Evolutionary conservation across 2,797 vertebrate genomes (phyloP), one percentile per base, ranked within the genome.

Genomic region (Acrocephalus scirpaceus): DNA sequence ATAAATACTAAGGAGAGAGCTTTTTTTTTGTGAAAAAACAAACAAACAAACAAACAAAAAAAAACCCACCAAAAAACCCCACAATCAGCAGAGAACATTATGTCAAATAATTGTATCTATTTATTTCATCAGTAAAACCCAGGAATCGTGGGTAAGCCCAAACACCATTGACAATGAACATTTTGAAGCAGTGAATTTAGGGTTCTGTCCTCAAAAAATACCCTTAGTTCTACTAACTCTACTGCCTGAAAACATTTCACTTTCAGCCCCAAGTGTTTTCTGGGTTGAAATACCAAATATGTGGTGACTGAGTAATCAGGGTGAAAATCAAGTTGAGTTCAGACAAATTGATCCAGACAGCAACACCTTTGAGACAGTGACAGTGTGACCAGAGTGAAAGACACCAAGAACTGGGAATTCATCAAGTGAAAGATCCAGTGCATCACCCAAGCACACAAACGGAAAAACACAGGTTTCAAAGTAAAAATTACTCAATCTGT

Each of bases 211-310:
- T 75, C 29, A 53, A 56, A 67, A 27, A 72, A 42, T 10, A 25
- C 5, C 16, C 21, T 60, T 11, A 75, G 16, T 70, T 36, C 72
- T 73, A 77, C 64, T 23, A 86, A 81, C 22, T 91, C 22, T 19
- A 38, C 51, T 58, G 27, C 48, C 34, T 81, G 56, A 73, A 88
- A 93, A 61, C 16, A 15, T 40, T 77, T 58, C n/a, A 29, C 27
- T 64, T 82, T 82, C 54, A 85, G 40, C 44, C 27, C 15, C 60
- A 36, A 57, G 36, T 36, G 22, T 84, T 84, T 89, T 47, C 57
- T 57, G n/a, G 30, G 51, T 75, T 75, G 51, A 67, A 93, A 84
- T 36, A 93, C 19, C 54, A 88, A 45, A 93, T 42, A 26, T n/a
- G 22, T 86, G 34, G 51, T 2, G 16, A 67, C 25, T 56, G 54